Conservation (phyloP, 2,888 invertebrate genomes). For the Chymomyza fuscimana region DNA sequence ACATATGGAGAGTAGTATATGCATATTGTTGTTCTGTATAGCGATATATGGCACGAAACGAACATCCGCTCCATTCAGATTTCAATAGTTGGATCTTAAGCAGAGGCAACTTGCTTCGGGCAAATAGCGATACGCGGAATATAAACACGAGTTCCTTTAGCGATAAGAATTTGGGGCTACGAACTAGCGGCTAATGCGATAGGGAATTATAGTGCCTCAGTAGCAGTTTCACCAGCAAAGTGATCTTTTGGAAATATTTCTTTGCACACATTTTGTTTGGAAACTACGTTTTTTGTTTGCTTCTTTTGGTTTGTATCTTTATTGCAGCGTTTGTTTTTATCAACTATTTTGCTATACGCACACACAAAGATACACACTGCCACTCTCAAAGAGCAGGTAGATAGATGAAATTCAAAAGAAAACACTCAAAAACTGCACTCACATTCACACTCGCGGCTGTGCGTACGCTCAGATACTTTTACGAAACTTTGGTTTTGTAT, state of each 20-base stretch:
- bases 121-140: conserved; percentile 55
- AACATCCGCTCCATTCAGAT: conserved; percentile 73
- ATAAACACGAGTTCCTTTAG: conserved; percentile 73
- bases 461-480: conserved; percentile 60
- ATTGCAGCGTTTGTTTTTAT: conserved; percentile 70
- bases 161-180: conserved; percentile 78
- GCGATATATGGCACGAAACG: conserved; percentile 32
- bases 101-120: conserved; percentile 18
- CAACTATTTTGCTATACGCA: conserved; percentile 55
- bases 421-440: conserved; percentile 65
- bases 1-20: conserved; percentile 25
- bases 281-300: conserved; percentile 55
- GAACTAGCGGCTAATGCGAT: conserved; percentile 49
- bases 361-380: conserved; percentile 15
- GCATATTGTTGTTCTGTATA: conserved; percentile 8
- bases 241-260: background rate
- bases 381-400: conserved; percentile 45
- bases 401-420: conserved; percentile 25
- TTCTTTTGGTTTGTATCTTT: conserved; percentile 69
- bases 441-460: background rate
- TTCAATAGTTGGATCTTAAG: conserved; percentile 41
- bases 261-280: conserved; percentile 16
- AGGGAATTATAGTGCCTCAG: conserved; percentile 3
- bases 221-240: background rate
- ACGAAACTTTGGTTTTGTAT: conserved; percentile 53